Evolutionary conservation across 2,797 vertebrate genomes (phyloP).

Genomic region (Phataginus tetradactyla): DNA sequence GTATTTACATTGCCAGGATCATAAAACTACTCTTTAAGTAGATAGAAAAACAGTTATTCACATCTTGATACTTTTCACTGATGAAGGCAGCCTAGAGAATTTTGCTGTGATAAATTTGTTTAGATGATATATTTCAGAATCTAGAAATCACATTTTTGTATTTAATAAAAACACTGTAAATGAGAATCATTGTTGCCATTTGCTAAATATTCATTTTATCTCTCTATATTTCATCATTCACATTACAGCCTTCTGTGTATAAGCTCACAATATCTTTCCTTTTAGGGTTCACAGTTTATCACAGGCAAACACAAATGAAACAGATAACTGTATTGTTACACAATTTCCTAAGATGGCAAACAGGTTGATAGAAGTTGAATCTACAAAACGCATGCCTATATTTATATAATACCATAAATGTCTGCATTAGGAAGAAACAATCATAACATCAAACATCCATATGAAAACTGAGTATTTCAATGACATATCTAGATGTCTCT

Average conservation of each 20-base stretch:
- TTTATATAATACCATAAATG: slow-evolving; percentile 10
- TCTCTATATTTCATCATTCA: not conserved
- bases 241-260: not conserved
- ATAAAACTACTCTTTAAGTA: slow-evolving; percentile 91
- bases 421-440: slow-evolving; percentile 42
- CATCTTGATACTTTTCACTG: slow-evolving; percentile 67
- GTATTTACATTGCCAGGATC: slow-evolving; percentile 90
- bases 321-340: not conserved
- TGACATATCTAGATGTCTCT: slow-evolving; percentile 43
- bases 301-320: slow-evolving; percentile 7
- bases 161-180: not conserved
- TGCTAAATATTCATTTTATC: not conserved
- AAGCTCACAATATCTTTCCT: not conserved
- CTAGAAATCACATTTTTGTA: not conserved
- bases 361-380: not conserved
- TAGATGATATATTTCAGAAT: slow-evolving; percentile 77
- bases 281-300: not conserved
- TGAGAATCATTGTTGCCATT: not conserved
- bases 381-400: too few species aligned
- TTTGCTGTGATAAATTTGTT: slow-evolving; percentile 83
- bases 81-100: slow-evolving; percentile 75
- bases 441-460: slow-evolving; percentile 52
- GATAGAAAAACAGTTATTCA: slow-evolving; percentile 83
- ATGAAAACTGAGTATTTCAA: slow-evolving; percentile 45
- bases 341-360: not conserved